Base-by-base conservation (phyloP, 2,113 vertebrate species). In the Hyaena hyaena region DNA sequence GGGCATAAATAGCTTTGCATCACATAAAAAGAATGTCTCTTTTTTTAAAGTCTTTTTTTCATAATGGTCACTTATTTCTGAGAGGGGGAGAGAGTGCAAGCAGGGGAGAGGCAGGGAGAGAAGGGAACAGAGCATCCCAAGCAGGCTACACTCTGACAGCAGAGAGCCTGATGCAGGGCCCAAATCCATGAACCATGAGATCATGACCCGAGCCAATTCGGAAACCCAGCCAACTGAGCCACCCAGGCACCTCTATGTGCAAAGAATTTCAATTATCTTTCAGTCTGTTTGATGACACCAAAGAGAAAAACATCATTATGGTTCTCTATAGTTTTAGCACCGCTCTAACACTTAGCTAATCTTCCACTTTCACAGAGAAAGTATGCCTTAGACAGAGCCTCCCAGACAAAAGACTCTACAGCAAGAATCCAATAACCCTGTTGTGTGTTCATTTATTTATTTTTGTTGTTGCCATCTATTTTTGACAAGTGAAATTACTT, bases 291-390 rank as follows among this genome's bases (percentile, higher is more conserved):
- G 12, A 11, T 71, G 50, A 31, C 2, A 66, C n/a, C 10, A 53
- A 88, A 53, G 21, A 83, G 15, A 77, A 95, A 89, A 71, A n/a
- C 4, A 87, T 76, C 24, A 21, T 35, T 87, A 79, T 50, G 31
- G 17, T 73, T 19, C 12, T 74, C n/a, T 53, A 0, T 48, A 33
- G 14, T 7, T 82, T 95, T 65, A 43, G 21, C 33, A 28, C 31
- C 19, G 83, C 76, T 80, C 53, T 88, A 94, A 73, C 58, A 91
- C 76, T 73, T 81, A 43, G 26, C 26, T 95, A 28, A 94, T 65
- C 33, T 93, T 92, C 12, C 69, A 48, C 87, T 88, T 92, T 95
- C 68, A 79, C 21, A 80, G 73, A 80, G 53, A 90, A 96, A 90
- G 1, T 43, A 55, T 71, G 28, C 15, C 10, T 94, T 31, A 66